Evolutionary conservation across 1,140 invertebrate species (phyloP).

Genomic region (Hylaeus anthracinus): DNA sequence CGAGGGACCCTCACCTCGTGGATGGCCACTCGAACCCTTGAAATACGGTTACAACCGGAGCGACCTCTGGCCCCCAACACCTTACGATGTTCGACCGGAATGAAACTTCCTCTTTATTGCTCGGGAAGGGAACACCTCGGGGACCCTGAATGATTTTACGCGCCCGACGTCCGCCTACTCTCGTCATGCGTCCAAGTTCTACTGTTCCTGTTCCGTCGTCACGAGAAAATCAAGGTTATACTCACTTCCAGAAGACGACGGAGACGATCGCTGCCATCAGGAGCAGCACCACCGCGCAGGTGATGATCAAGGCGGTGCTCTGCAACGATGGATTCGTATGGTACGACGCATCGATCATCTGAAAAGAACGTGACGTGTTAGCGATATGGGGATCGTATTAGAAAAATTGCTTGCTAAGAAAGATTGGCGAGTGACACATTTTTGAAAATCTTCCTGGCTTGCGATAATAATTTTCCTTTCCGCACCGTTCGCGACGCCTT

Average conservation of each 20-base stretch:
- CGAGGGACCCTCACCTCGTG: background rate
- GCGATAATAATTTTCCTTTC: too few relatives aligned
- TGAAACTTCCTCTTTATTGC: constrained; percentile 57
- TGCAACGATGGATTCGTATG: constrained; percentile 88
- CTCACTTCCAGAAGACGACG: constrained; percentile 91
- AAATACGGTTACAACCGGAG: constrained; percentile 55
- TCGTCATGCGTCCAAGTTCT: too few relatives aligned
- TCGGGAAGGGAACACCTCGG: background rate
- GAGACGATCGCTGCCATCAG: constrained; percentile 88
- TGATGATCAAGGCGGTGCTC: constrained; percentile 88
- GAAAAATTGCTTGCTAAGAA: too few relatives aligned
- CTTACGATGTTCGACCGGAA: constrained; percentile 43
- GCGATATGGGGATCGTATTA: background rate
- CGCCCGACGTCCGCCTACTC: too few relatives aligned
- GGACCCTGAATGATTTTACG: constrained; percentile 17
- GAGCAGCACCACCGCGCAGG: constrained; percentile 87
- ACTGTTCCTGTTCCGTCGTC: background rate
- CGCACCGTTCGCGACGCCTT: too few relatives aligned
- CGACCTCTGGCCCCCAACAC: constrained; percentile 42
- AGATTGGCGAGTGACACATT: too few relatives aligned
- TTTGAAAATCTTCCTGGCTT: too few relatives aligned
- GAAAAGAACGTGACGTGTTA: constrained; percentile 79
- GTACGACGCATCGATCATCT: constrained; percentile 90
- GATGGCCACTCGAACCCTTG: constrained; percentile 47
- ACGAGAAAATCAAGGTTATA: constrained; percentile 65